A percentile compares a stretch with the other conserved stretches of the same genome.
phyloP scores from a whole-genome alignment of 1,140 invertebrate genomes.

The Cyphomyrmex costatus region DNA sequence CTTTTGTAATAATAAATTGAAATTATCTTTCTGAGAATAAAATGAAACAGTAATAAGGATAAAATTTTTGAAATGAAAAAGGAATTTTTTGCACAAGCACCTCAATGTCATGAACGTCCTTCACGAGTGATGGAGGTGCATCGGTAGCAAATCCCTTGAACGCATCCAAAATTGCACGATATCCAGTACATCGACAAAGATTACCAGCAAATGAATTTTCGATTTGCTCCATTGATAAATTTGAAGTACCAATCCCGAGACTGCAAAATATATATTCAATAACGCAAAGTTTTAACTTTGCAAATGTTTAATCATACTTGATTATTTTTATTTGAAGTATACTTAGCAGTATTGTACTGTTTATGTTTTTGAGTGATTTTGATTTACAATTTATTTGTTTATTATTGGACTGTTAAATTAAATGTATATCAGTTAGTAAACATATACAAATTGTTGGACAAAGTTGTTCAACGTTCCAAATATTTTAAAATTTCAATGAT shows the following conservation, averaged over 20 bases:
- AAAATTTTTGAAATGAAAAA: not conserved
- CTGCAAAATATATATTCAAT: constrained; percentile 60
- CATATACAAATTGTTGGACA: too few relatives aligned
- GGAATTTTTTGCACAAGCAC: constrained; percentile 71
- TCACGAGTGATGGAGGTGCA: constrained; percentile 85
- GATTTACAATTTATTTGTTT: too few relatives aligned
- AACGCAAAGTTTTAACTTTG: not conserved
- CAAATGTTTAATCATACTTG: not conserved
- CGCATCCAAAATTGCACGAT: constrained; percentile 93
- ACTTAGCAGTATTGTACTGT: too few relatives aligned
- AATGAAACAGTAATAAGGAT: not conserved
- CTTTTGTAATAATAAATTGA: not conserved
- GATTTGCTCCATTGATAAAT: constrained; percentile 90
- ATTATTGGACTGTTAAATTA: too few relatives aligned
- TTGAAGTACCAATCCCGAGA: constrained; percentile 74
- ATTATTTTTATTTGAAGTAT: too few relatives aligned
- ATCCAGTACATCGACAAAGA: constrained; percentile 95
- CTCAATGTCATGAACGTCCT: constrained; percentile 89
- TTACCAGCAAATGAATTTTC: constrained; percentile 94
- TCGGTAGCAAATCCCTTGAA: constrained; percentile 92
- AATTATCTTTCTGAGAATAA: not conserved
- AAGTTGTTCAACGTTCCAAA: too few relatives aligned
- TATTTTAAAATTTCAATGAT: too few relatives aligned
- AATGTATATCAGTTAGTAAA: too few relatives aligned
- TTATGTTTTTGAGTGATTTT: too few relatives aligned